Conservation (phyloP, 2,888 invertebrate species). For the Chelonus formosanus region DNA sequence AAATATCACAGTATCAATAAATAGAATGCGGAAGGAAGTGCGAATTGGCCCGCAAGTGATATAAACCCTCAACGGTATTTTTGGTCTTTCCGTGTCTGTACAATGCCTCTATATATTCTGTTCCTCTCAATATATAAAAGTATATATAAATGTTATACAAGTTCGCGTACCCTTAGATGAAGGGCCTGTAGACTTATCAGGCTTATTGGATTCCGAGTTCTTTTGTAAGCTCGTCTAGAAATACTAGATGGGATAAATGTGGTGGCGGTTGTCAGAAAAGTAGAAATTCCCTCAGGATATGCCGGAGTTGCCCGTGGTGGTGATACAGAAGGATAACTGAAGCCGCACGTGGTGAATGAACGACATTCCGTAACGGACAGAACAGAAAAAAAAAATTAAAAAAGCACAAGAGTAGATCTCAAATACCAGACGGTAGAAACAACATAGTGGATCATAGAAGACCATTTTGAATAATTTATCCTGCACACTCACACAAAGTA, state of each 20-base stretch:
- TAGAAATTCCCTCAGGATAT: constrained; percentile 50
- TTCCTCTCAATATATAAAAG: too few species aligned
- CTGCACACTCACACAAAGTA: constrained; percentile 24
- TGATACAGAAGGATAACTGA: constrained; percentile 9
- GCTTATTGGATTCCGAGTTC: constrained; percentile 53
- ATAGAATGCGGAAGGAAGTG: constrained; percentile 21
- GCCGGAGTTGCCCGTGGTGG: constrained; percentile 19
- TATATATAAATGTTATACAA: too few species aligned
- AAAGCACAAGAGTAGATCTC: constrained; percentile 45
- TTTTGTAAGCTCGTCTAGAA: constrained; percentile 52
- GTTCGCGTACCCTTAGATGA: constrained; percentile 4
- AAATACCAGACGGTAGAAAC: constrained; percentile 45
- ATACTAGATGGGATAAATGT: constrained; percentile 52
- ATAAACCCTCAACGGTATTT: constrained; percentile 22
- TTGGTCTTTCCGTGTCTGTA: not conserved
- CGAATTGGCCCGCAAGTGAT: constrained; percentile 25
- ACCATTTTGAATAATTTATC: constrained; percentile 54
- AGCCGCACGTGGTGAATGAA: constrained; percentile 20
- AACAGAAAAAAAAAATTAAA: constrained; percentile 33
- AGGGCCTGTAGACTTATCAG: constrained; percentile 47
- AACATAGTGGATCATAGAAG: constrained; percentile 49
- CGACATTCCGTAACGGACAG: constrained; percentile 17
- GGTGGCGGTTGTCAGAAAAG: constrained; percentile 51
- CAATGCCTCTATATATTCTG: too few species aligned
- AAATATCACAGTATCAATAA: constrained; percentile 6